Base-by-base conservation (phyloP, 2,888 invertebrate genomes). In the Stenodema calcarata region DNA sequence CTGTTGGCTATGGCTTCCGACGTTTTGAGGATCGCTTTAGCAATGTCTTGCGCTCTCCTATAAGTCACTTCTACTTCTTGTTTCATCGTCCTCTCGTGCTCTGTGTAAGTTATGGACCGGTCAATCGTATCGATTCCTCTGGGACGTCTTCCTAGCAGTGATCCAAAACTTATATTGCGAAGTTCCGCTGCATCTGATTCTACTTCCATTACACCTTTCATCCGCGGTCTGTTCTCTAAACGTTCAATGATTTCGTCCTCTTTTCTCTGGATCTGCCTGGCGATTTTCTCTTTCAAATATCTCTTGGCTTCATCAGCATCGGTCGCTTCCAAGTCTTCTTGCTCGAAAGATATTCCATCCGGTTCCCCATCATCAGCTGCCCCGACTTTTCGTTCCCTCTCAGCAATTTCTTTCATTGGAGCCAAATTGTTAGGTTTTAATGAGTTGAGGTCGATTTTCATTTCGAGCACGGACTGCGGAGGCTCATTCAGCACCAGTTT, bases 51-150 rank as follows among this genome's bases (percentile, higher is more conserved):
- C 0, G 86, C 86, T 41, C 69, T 76, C 27, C 41, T 86, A 23
- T 78, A 86, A 3, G 86, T 86, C 47, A 84, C 75, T 62, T 84
- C 84, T n/a, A 84, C 75, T 47, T 84, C 84, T 44, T 84, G 84
- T 28, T 73, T 84, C 84, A 84, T 84, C 16, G 84, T 75, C 11
- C 84, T 41, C 44, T 84, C 84, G 18, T 84, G 84, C 11, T 84
- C 84, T 3, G 84, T 73, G 75, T 73, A 84, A 6, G 84, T 47
- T n/a, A 84, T 84, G 27, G 84, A 28, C 18, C 18, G 27, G 35
- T 84, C 84, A 9, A 82, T 82, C 9, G 27, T 14, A 18, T 84
- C 84, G 11, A 73, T 28, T 9, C 73, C 70, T 27, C 84, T 42
- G 0, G 47, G 14, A 11, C 30, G n/a, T 44, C 84, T 84, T 16